These are phyloP conservation scores for Halictus quadricinctus DNA, from an alignment of 2,888 invertebrate species.

Conservation along the genomic window DNA sequence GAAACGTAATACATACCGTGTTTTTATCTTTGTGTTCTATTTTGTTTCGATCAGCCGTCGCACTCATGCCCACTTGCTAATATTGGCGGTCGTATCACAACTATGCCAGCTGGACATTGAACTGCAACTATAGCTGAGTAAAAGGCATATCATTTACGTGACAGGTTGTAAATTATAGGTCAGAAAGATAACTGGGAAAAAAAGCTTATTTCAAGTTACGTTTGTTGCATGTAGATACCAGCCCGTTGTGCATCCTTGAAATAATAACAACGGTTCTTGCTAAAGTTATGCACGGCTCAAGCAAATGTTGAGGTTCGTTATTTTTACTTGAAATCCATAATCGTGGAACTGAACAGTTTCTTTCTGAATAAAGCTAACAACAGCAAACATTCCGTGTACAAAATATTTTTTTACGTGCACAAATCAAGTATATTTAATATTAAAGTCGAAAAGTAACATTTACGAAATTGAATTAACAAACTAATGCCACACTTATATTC, in stretches of 20 bases:
- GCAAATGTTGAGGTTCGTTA: not conserved
- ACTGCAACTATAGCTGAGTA: slow-evolving; percentile 36
- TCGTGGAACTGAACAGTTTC: too few species aligned
- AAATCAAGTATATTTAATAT: too few species aligned
- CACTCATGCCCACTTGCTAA: not conserved
- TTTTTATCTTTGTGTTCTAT: slow-evolving; percentile 23
- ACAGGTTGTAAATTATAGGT: slow-evolving; percentile 41
- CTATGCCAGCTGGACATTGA: slow-evolving; percentile 46
- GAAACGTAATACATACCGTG: not conserved
- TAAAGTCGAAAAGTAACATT: too few species aligned
- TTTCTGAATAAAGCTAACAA: too few species aligned
- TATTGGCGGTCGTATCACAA: slow-evolving; percentile 2
- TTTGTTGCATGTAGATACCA: not conserved
- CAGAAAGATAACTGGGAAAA: slow-evolving; percentile 32
- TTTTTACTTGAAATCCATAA: not conserved
- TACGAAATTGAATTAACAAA: too few species aligned
- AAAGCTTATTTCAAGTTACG: slow-evolving; percentile 9
- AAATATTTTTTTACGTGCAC: too few species aligned
- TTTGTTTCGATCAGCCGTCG: not conserved
- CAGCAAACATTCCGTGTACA: too few species aligned
- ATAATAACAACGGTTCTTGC: not conserved
- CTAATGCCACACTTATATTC: too few species aligned
- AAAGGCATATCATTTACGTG: slow-evolving; percentile 31
- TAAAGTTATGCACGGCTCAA: not conserved
- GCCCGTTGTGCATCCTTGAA: not conserved